Conservation (phyloP, 2,113 vertebrate genomes). For the Datnioides undecimradiatus region DNA sequence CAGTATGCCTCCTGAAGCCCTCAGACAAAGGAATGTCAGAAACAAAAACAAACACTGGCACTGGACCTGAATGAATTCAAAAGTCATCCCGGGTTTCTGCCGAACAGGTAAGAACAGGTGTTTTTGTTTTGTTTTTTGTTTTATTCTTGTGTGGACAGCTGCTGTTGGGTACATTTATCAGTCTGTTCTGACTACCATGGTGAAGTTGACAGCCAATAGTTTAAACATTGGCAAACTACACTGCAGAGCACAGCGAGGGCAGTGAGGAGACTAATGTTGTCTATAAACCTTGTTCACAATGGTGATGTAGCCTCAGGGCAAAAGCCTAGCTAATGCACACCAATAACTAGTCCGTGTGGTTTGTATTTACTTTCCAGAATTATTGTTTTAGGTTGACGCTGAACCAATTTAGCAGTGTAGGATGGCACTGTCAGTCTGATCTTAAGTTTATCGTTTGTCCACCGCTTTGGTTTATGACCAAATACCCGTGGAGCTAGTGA, state of each 20-base stretch:
- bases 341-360: background rate
- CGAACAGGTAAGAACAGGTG: background rate
- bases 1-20: slow-evolving; percentile 9
- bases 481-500: background rate
- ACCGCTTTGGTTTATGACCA: background rate
- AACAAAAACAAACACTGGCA: slow-evolving; percentile 30
- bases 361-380: background rate
- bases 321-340: background rate
- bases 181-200: background rate
- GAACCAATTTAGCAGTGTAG: too few species aligned
- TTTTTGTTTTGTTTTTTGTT: too few species aligned
- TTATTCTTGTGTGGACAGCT: background rate
- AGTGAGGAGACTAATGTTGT: background rate
- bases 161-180: background rate
- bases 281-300: background rate
- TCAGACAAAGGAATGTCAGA: slow-evolving; percentile 18
- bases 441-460: background rate
- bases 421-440: too few species aligned
- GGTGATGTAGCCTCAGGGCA: background rate
- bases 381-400: too few species aligned
- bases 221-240: background rate
- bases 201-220: background rate
- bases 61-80: background rate
- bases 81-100: slow-evolving; percentile 7
- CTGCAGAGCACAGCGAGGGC: background rate